These are phyloP conservation scores for Scartelaos histophorus DNA, from an alignment of 2,113 vertebrate genomes.

Conservation along the genomic window DNA sequence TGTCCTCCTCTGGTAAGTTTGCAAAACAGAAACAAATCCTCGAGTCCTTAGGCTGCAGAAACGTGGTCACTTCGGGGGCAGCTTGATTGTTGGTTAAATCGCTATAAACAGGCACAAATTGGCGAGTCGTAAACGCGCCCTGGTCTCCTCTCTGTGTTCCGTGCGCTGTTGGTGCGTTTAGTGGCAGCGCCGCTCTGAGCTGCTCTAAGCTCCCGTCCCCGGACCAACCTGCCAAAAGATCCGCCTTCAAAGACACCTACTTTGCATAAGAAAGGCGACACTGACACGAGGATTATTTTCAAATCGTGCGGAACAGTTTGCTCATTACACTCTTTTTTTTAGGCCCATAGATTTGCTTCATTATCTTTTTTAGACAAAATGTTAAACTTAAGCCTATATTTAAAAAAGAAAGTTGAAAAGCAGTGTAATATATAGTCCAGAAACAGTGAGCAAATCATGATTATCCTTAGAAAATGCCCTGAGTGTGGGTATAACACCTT, in stretches of 20 bases:
- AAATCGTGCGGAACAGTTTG: conserved; percentile 84
- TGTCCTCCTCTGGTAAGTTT: conserved; percentile 44
- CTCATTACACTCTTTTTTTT: conserved; percentile 65
- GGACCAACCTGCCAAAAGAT: conserved; percentile 82
- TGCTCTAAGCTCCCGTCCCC: conserved; percentile 65
- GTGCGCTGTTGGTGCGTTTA: conserved; percentile 44
- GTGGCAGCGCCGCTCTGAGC: conserved; percentile 69
- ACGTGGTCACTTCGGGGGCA: neutral
- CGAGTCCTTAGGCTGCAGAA: neutral
- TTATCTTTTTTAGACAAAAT: conserved; percentile 13
- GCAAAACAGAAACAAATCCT: conserved; percentile 16
- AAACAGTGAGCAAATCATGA: neutral
- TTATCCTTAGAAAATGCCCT: too few species aligned
- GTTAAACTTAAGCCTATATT: too few species aligned
- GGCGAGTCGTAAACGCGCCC: conserved; percentile 1
- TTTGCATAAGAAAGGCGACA: conserved; percentile 94
- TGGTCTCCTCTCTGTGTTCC: conserved; percentile 22
- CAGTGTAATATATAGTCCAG: neutral
- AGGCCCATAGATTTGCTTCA: conserved; percentile 55
- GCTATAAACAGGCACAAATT: conserved; percentile 14
- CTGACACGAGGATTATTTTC: conserved; percentile 88
- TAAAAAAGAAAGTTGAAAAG: neutral
- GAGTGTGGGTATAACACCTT: too few species aligned
- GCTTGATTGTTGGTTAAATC: neutral
- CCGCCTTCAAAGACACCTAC: conserved; percentile 87